These are phyloP conservation scores for Leucophenga montana DNA, from an alignment of 2,888 invertebrate species.

Conservation along the genomic window DNA sequence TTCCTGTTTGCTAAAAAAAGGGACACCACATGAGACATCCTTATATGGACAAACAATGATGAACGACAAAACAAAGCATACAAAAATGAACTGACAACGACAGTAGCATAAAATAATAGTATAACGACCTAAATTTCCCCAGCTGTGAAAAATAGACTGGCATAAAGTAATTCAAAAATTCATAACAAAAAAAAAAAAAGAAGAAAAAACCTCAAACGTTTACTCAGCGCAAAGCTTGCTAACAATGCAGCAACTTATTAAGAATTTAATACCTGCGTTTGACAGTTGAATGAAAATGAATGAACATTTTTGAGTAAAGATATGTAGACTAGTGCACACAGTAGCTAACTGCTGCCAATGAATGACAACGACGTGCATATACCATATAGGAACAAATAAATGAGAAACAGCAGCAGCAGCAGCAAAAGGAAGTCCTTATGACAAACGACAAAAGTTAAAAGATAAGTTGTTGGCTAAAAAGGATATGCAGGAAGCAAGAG, in stretches of 20 bases:
- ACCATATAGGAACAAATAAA: slow-evolving; percentile 9
- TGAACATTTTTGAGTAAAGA: slow-evolving; percentile 14
- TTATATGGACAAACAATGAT: neutral
- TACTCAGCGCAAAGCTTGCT: neutral
- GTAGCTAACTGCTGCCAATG: neutral
- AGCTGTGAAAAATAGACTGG: slow-evolving; percentile 1
- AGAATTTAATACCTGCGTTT: slow-evolving; percentile 65
- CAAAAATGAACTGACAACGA: neutral
- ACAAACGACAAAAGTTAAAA: slow-evolving; percentile 39
- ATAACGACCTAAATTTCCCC: neutral
- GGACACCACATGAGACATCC: slow-evolving; percentile 37
- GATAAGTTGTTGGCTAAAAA: slow-evolving; percentile 52
- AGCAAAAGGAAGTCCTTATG: slow-evolving; percentile 5
- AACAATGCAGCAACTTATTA: slow-evolving; percentile 46
- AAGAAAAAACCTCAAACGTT: neutral
- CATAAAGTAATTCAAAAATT: neutral
- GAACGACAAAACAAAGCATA: neutral
- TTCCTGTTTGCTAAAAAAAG: neutral
- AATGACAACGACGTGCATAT: slow-evolving; percentile 5
- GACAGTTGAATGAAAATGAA: slow-evolving; percentile 64
- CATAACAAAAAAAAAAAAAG: slow-evolving; percentile 3
- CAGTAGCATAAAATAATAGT: neutral
- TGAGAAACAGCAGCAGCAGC: neutral
- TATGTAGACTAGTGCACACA: neutral
- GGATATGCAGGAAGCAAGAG: slow-evolving; percentile 1